Evolutionary conservation across 1,140 invertebrate genomes (phyloP), one percentile per base, ranked within the genome.

Genomic region (Nasonia giraulti): DNA sequence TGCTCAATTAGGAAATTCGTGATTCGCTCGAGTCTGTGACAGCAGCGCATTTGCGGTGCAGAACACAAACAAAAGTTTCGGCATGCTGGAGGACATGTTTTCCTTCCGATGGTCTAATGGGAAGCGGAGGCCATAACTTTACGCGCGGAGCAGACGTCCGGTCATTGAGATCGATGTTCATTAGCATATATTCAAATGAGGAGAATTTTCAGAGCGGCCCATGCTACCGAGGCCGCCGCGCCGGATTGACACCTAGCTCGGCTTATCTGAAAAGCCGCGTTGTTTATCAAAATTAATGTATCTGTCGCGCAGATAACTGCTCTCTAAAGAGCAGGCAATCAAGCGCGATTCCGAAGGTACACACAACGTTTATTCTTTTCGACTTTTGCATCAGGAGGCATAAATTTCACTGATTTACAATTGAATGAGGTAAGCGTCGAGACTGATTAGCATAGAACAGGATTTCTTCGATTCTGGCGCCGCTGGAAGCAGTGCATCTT

Each of bases 181-280:
- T 71, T 71, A 71, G 23, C 69, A 71, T 71, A 71, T 23, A 71
- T 71, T 71, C 11, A 31, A 71, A 71, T 71, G 27, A 12, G 27
- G 27, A 12, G 27, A 1, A 27, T 71, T 71, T 33, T 31, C 69
- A 31, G 69, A 27, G 69, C 11, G 69, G 23, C 7, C 23, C n/a
- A n/a, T 66, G 62, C 62, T 66, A 66, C 62, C 17, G 14, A 27
- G 27, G 27, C 27, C 27, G 1, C n/a, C 1, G 7, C n/a, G 62
- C 62, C 40, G 8, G 40, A 14, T 11, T 71, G 31, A 71, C n/a
- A 27, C n/a, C 27, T 27, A 1, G 27, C 68, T 71, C 11, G n/a
- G 68, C 6, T 71, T 17, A 31, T 23, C 68, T 27, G 10, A 33
- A 31, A 71, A 71, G 68, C 10, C 5, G n/a, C 62, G 20, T 31